Evolutionary conservation across 2,888 invertebrate species (phyloP).

Genomic region (Eugnorisma glareosa): DNA sequence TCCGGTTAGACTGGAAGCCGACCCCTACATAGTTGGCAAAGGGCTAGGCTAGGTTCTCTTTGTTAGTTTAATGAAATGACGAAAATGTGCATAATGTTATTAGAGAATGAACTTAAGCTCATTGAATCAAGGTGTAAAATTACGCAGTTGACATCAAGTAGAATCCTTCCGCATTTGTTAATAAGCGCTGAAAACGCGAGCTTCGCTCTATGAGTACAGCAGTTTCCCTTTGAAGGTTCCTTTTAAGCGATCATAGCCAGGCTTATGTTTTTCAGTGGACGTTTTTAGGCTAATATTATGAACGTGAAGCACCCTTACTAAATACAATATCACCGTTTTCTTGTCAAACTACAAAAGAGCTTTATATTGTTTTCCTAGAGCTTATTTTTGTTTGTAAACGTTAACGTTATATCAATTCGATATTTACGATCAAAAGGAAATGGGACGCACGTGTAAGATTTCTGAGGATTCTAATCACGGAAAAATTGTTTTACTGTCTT

Average conservation of each 20-base stretch:
- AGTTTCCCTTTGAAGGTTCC: constrained; percentile 11
- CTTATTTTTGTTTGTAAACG: not conserved
- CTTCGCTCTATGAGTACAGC: not conserved
- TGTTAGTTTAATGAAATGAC: not conserved
- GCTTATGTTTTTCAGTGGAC: constrained; percentile 12
- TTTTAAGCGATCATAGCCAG: not conserved
- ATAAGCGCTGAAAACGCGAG: constrained; percentile 24
- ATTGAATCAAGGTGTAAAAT: not conserved
- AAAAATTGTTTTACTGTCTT: constrained; percentile 26
- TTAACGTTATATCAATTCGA: not conserved
- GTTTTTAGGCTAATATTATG: not conserved
- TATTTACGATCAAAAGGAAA: constrained; percentile 25
- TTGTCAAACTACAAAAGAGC: not conserved
- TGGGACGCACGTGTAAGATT: constrained; percentile 34
- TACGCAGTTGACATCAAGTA: not conserved
- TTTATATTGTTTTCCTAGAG: not conserved
- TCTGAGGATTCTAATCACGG: constrained; percentile 43
- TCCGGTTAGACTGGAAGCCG: too few relatives aligned
- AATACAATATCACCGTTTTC: not conserved
- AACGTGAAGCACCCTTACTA: constrained; percentile 8
- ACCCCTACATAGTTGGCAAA: too few relatives aligned
- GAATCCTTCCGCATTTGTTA: constrained; percentile 13
- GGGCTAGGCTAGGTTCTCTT: too few relatives aligned
- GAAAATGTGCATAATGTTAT: not conserved
- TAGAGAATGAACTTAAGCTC: not conserved